Evolutionary conservation across 2,797 vertebrate species (phyloP).

Genomic region (Thripadectes ignobilis): DNA sequence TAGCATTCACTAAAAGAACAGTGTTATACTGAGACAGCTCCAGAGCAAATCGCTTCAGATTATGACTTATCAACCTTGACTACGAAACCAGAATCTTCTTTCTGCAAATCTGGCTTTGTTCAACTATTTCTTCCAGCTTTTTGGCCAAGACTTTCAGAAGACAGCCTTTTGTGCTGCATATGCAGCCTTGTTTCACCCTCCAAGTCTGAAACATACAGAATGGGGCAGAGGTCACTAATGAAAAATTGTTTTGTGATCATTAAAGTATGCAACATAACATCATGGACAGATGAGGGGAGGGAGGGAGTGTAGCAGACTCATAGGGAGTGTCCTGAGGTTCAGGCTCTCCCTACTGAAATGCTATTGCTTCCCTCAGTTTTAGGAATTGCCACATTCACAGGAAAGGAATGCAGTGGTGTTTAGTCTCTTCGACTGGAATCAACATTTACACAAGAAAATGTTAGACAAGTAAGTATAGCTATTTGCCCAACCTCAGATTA

Average conservation of each 20-base stretch:
- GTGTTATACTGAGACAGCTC: neutral
- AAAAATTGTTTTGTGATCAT: slow-evolving; percentile 48
- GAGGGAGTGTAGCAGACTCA: slow-evolving; percentile 27
- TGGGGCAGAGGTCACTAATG: slow-evolving; percentile 12
- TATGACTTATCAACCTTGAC: neutral
- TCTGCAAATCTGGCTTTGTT: neutral
- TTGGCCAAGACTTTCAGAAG: neutral
- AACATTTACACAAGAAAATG: slow-evolving; percentile 45
- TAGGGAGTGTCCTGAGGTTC: slow-evolving; percentile 53
- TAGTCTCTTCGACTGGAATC: slow-evolving; percentile 27
- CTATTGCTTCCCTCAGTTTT: slow-evolving; percentile 13
- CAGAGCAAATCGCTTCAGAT: neutral
- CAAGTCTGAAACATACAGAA: neutral
- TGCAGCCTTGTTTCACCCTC: neutral
- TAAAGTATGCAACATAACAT: slow-evolving; percentile 53
- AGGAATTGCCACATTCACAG: slow-evolving; percentile 45
- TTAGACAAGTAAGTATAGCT: slow-evolving; percentile 42
- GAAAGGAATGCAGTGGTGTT: slow-evolving; percentile 61
- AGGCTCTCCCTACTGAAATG: slow-evolving; percentile 49
- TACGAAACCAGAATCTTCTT: neutral
- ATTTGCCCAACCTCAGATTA: slow-evolving; percentile 28
- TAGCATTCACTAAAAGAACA: neutral
- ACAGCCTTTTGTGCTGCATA: neutral
- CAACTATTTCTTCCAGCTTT: neutral
- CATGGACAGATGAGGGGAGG: slow-evolving; percentile 36